Base-by-base conservation (phyloP, 2,888 invertebrate species). In the Watsonalla cultraria region DNA sequence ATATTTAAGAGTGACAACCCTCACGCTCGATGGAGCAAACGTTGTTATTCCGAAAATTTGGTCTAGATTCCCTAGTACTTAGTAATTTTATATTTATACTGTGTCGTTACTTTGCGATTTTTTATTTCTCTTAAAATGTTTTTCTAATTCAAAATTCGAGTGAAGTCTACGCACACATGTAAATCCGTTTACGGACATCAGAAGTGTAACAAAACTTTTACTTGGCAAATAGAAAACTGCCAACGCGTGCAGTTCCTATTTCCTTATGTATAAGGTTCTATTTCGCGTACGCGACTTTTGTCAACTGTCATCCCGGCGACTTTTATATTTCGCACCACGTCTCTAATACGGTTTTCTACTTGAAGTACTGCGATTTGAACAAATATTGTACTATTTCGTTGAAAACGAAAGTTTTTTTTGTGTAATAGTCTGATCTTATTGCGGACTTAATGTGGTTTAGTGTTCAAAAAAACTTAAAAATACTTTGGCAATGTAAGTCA, bases 131-230 rank as follows among this genome's bases (percentile, higher is more conserved):
- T 1, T 24, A 24, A 24, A 24, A 1, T 24, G 1, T 42, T 42
- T 42, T 42, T 42, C 5, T 11, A 42, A 11, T 42, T 42, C 5
- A 11, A 42, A 42, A 37, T 5, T 9, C 35, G 9, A 35, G 9
- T 5, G 13, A 5, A 37, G 15, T 33, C 4, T 53, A 56, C 52
- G 46, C 53, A 57, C 54, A 14, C 54, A 50, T 66, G 60, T 58
- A 58, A 57, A 56, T 61, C 45, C 55, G 59, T 54, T 63, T 56
- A 51, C 57, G 53, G 47, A 55, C 42, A 51, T 54, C 48, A 54
- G 51, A 76, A 70, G 70, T 76, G 65, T 76, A 75, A 73, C 78
- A 75, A 56, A 57, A 84, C 84, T 84, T 82, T 85, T 84, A 84
- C 86, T 84, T 70, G 53, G 62, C 70, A 83, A 85, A 86, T 78